phyloP scores from a whole-genome alignment of 2,113 vertebrate genomes.

The Oreochromis tanganicae region DNA sequence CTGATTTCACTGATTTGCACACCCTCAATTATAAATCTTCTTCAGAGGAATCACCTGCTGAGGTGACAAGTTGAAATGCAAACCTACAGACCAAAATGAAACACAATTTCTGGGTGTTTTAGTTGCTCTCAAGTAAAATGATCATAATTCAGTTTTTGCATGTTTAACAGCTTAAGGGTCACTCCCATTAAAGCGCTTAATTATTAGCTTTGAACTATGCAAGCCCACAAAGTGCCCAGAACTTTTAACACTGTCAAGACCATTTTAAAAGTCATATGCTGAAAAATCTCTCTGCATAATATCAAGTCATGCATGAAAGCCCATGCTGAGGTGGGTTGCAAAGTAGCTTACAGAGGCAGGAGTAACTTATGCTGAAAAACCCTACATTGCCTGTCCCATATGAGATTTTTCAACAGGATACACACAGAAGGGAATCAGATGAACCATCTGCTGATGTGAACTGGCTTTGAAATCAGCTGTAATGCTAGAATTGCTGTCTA shows the following conservation, averaged over 20 bases:
- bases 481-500: neutral
- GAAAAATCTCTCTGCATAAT: neutral
- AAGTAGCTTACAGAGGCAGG: neutral
- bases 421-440: neutral
- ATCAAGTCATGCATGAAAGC: neutral
- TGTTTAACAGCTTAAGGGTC: neutral
- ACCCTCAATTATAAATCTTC: neutral
- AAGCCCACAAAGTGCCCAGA: neutral
- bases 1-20: neutral
- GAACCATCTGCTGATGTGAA: neutral
- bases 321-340: neutral
- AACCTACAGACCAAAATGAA: neutral
- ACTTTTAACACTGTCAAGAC: neutral
- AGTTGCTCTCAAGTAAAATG: neutral
- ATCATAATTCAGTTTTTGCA: neutral
- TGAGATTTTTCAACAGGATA: neutral
- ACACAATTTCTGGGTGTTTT: neutral
- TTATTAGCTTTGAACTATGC: neutral
- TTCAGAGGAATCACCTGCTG: neutral
- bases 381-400: neutral
- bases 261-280: neutral
- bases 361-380: neutral
- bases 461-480: neutral
- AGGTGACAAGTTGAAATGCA: neutral
- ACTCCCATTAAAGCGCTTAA: neutral